These are phyloP conservation scores for Ochropleura plecta DNA, from an alignment of 2,888 invertebrate genomes.

Conservation along the genomic window DNA sequence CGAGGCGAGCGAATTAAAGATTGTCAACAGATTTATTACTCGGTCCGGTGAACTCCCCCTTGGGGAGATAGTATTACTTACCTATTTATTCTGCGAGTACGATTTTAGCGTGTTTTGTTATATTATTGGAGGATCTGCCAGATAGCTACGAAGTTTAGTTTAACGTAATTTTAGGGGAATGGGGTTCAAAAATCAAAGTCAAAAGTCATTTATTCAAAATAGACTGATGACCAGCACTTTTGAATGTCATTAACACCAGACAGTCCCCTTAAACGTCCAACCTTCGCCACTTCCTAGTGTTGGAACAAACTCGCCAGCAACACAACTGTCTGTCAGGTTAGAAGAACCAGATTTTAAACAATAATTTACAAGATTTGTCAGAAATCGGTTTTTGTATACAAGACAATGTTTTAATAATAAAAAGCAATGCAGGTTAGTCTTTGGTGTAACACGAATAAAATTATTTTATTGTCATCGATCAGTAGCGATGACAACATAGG, in stretches of 20 bases:
- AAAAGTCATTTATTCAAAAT: too few relatives aligned
- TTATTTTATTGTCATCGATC: neutral
- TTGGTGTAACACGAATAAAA: neutral
- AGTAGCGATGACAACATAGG: neutral
- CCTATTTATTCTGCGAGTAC: slow-evolving; percentile 71
- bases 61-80: slow-evolving; percentile 76
- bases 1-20: slow-evolving; percentile 86
- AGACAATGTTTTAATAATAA: neutral
- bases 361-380: too few relatives aligned
- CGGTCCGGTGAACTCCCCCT: slow-evolving; percentile 86
- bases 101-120: slow-evolving; percentile 42
- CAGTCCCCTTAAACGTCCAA: too few relatives aligned
- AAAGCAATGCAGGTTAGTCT: neutral
- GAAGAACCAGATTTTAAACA: too few relatives aligned
- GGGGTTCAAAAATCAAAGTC: too few relatives aligned
- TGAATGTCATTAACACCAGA: too few relatives aligned
- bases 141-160: slow-evolving; percentile 17
- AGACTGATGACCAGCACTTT: too few relatives aligned
- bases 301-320: too few relatives aligned
- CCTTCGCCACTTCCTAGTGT: too few relatives aligned
- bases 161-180: neutral
- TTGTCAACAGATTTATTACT: slow-evolving; percentile 90
- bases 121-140: slow-evolving; percentile 44
- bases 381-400: too few relatives aligned
- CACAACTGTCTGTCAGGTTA: too few relatives aligned